Conservation (phyloP, 1,140 invertebrate species). For the Ooceraea biroi region DNA sequence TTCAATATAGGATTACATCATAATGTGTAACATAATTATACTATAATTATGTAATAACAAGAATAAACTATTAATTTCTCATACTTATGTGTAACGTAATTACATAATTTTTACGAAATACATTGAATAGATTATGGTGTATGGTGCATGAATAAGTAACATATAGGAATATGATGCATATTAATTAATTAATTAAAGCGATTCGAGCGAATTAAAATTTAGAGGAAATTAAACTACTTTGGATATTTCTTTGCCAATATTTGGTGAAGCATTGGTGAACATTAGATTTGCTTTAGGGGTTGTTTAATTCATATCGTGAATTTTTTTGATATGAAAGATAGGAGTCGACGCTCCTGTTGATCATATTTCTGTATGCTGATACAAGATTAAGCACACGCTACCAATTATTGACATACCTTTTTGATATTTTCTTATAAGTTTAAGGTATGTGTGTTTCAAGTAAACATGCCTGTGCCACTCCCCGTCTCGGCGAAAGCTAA, state of each 20-base stretch:
- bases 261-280: background rate
- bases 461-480: slow-evolving; percentile 37
- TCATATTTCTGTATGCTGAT: background rate
- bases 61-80: background rate
- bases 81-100: background rate
- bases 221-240: too few relatives aligned
- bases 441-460: background rate
- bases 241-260: background rate
- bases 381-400: slow-evolving; percentile 29
- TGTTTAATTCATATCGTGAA: slow-evolving; percentile 29
- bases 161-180: background rate
- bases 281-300: slow-evolving; percentile 8
- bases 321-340: slow-evolving; percentile 20
- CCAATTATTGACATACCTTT: slow-evolving; percentile 34
- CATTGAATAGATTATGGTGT: background rate
- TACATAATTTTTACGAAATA: background rate
- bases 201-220: too few relatives aligned
- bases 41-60: background rate
- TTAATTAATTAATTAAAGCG: too few relatives aligned
- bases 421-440: slow-evolving; percentile 1
- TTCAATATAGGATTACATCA: too few relatives aligned
- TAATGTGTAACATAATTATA: too few relatives aligned
- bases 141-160: background rate
- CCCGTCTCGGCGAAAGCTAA: slow-evolving; percentile 17
- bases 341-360: background rate